Conservation (phyloP, 1,140 invertebrate species). For the Ceratosolen solmsi region DNA sequence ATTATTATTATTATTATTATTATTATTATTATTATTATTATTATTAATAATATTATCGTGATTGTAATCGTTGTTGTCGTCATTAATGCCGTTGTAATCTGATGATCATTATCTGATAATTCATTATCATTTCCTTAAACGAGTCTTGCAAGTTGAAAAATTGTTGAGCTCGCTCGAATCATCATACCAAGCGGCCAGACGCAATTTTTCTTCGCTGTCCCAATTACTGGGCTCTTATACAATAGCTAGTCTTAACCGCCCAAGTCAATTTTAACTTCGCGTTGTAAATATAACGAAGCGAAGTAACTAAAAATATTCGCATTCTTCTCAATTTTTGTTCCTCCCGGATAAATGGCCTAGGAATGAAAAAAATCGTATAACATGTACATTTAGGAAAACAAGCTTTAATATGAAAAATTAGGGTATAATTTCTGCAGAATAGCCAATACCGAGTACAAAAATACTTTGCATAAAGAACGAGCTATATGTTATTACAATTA, state of each 20-base stretch:
- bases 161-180: neutral
- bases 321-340: neutral
- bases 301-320: neutral
- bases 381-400: neutral
- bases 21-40: too few species aligned
- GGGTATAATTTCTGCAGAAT: too few species aligned
- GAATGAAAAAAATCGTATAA: neutral
- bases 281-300: neutral
- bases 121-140: too few species aligned
- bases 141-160: neutral
- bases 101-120: too few species aligned
- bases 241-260: neutral
- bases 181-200: neutral
- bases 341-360: neutral
- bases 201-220: constrained; percentile 6
- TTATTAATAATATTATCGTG: too few species aligned
- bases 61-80: too few species aligned
- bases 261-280: neutral
- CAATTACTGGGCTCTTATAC: neutral
- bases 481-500: too few species aligned
- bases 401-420: neutral
- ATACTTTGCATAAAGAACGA: too few species aligned
- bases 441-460: too few species aligned
- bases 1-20: too few species aligned
- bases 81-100: too few species aligned